phyloP scores from a whole-genome alignment of 2,888 invertebrate species.

The Rhyacophila evoluta region DNA sequence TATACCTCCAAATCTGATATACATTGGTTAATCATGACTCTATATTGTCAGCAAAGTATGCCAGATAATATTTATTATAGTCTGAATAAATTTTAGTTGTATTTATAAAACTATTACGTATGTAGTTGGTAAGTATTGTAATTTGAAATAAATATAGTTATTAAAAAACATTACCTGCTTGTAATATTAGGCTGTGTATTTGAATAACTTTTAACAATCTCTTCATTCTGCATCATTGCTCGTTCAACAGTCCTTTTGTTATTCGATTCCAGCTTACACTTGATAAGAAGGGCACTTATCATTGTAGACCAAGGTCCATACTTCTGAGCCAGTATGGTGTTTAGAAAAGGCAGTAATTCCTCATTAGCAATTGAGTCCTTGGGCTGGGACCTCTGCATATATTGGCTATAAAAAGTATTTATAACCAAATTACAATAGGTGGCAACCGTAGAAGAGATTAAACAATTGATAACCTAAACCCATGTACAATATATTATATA shows the following conservation, averaged over 20 bases:
- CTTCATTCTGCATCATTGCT: conserved; percentile 88
- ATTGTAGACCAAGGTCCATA: conserved; percentile 83
- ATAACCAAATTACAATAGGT: no score
- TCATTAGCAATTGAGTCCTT: conserved; percentile 84
- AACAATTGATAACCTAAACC: no score
- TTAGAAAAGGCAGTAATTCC: conserved; percentile 84
- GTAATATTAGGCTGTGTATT: conserved; percentile 30
- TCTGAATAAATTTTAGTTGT: no score
- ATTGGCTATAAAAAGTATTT: conserved; percentile 74
- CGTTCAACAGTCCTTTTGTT: conserved; percentile 89
- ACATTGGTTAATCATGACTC: no score
- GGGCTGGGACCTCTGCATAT: conserved; percentile 80
- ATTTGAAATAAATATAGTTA: no score
- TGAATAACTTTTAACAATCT: conserved; percentile 71
- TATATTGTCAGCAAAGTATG: no score
- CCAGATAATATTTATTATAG: no score
- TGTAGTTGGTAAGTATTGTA: no score
- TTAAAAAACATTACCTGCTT: conserved; percentile 42
- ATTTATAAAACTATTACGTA: no score
- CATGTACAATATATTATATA: no score
- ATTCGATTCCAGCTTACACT: conserved; percentile 82
- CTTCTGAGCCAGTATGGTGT: conserved; percentile 73
- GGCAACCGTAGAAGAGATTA: no score
- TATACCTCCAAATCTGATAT: no score
- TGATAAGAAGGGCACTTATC: conserved; percentile 77